Conservation (phyloP, 1,140 invertebrate genomes). For the Conus ventricosus region DNA sequence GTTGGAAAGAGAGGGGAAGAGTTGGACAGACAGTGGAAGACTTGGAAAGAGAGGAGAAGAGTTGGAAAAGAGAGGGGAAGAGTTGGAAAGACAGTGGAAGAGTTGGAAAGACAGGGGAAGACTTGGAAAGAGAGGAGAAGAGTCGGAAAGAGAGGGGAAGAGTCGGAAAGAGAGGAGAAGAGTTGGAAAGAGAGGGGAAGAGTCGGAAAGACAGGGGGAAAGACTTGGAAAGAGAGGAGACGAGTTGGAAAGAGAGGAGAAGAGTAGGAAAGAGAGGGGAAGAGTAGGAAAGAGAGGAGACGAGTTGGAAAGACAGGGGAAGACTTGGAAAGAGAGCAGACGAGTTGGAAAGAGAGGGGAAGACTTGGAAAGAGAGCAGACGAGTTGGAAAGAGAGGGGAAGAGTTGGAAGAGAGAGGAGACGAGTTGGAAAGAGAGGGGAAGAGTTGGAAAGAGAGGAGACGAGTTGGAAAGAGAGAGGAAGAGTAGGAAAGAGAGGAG, state of each 20-base stretch:
- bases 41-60: too few relatives aligned
- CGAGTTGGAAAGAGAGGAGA: too few relatives aligned
- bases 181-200: too few relatives aligned
- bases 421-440: background rate
- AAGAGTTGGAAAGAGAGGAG: too few relatives aligned
- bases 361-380: background rate
- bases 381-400: background rate
- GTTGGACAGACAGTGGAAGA: too few relatives aligned
- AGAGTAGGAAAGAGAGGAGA: background rate
- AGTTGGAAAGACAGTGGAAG: background rate
- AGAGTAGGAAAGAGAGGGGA: background rate
- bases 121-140: background rate
- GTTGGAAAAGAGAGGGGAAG: background rate
- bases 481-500: background rate
- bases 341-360: background rate
- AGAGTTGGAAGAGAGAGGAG: background rate
- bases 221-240: too few relatives aligned
- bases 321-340: background rate
- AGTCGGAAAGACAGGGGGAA: too few relatives aligned
- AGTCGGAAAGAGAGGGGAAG: too few relatives aligned
- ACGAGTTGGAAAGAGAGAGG: background rate
- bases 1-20: background rate
- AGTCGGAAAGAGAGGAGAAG: too few relatives aligned
- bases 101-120: background rate
- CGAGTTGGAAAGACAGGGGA: constrained; percentile 1